Conservation (phyloP, 2,113 vertebrate species). For the Microtus oregoni region DNA sequence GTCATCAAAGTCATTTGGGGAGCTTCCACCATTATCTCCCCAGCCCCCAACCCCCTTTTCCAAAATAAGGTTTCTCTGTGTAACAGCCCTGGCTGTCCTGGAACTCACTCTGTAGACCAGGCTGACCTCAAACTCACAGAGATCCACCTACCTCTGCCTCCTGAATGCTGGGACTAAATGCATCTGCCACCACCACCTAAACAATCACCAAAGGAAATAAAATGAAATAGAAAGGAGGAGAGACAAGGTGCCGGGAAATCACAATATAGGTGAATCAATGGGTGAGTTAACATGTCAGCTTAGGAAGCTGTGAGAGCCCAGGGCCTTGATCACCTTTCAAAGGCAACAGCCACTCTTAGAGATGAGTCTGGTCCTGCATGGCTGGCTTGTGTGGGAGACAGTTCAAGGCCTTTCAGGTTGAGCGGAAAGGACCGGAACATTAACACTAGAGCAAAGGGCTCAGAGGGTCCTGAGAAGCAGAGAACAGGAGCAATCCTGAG, state of each 20-base stretch:
- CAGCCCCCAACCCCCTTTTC: background rate
- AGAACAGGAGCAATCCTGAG: background rate
- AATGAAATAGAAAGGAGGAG: background rate
- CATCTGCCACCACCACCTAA: background rate
- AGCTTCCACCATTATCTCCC: background rate
- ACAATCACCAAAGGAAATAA: background rate
- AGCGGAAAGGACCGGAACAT: background rate
- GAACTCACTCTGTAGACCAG: too few species aligned
- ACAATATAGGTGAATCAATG: background rate
- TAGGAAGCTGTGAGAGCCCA: background rate
- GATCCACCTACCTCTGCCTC: background rate
- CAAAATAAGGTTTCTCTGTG: background rate
- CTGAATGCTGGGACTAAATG: background rate
- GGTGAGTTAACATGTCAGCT: background rate
- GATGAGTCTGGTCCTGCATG: background rate
- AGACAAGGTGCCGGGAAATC: background rate
- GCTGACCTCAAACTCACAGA: background rate
- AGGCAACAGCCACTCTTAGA: background rate
- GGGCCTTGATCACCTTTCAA: slow-evolving; percentile 52
- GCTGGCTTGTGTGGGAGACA: slow-evolving; percentile 50
- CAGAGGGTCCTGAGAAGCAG: background rate
- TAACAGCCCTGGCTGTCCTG: too few species aligned
- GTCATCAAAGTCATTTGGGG: background rate
- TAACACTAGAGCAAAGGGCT: background rate
- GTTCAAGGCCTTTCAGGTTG: background rate